Base-by-base conservation (phyloP, 2,113 vertebrate genomes). In the Ptilorrhoa leucosticta region DNA sequence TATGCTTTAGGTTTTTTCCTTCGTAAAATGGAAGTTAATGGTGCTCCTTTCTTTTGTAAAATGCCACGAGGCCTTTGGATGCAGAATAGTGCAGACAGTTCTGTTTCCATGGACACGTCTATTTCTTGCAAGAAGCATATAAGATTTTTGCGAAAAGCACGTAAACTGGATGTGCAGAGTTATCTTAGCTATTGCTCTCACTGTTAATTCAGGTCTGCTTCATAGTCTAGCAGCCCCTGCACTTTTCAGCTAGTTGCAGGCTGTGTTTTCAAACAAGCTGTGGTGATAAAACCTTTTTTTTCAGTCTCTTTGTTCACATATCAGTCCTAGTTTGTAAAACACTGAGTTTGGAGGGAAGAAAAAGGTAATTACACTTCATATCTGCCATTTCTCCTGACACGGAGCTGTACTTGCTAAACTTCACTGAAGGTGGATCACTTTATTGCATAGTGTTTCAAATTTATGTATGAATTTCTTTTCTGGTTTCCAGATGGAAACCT, bases 241-340 rank as follows among this genome's bases (percentile, higher is more conserved):
- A 7, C 95, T 94, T 90, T 79, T 66, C 56, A 30, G 12, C 42
- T 95, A 64, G 80, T 83, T 94, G 54, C 88, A 92, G 89, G 56
- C 72, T 78, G 58, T 30, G 35, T 84, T 87, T 58, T 83, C 93
- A 88, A 93, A 93, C 75, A 91, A 81, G 79, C 39, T 53, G 51
- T 58, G 47, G 51, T 82, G 92, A 65, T 65, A 95, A 94, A 96
- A 91, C 47, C 69, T 35, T 65, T 96, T 94, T 75, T 66, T 50
- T 61, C 40, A 72, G 48, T 92, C 54, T 94, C 76, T 96, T 97
- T 97, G 93, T 97, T 97, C 79, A 66, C 53, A 82, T 95, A 94
- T 97, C 97, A 97, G 96, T 95, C 47, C 80, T 96, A 94, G 94
- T 98, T 97, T 97, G 96, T 97, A 96, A 97, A 98, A 98, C 95